Evolutionary conservation across 1,140 invertebrate species (phyloP), one percentile per base, ranked within the genome.

Genomic region (Drosophila subobscura): DNA sequence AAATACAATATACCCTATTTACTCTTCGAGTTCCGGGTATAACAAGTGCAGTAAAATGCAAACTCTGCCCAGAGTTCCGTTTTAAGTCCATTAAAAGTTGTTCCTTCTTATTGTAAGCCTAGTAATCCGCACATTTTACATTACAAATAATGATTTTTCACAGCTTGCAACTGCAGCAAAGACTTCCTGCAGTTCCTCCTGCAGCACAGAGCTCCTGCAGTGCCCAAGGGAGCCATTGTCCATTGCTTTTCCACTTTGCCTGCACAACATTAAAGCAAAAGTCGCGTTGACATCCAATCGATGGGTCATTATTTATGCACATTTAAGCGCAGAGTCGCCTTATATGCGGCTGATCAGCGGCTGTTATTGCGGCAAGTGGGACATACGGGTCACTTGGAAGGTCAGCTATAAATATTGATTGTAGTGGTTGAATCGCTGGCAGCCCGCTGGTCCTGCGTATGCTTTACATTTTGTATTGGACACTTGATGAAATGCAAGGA

Each of bases 401-500:
- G 58, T 73, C 71, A 73, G 45, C 71, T 73, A 68, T 73, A 51
- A 74, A 73, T 74, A 74, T 74, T 74, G 52, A 74, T 74, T 74
- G 59, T 72, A 51, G 52, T 37, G 70, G 70, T 56, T 55, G 60
- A 22, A 65, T 12, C 33, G 33, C 33, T 37, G 3, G 33, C 33
- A 37, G 10, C 8, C 52, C 59, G 16, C 16, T 20, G 16, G 16
- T 20, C 16, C 22, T 73, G 70, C 65, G 65, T 68, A 68, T 68
- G 50, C 44, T 57, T 61, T 33, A 64, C 54, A 73, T 73, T 64
- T 45, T 45, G 40, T 51, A 73, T 73, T 73, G 71, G 58, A 64
- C 58, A 23, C 46, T 46, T 58, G 16, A 70, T 71, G 47, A 52
- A 40, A 29, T 20, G 16, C 0, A 20, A 40, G 25, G 29, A 52